A percentile compares a stretch with the other conserved stretches of the same genome.
These are phyloP conservation scores for Melitaea athalia DNA, from an alignment of 2,888 invertebrate genomes.

Conservation along the genomic window DNA sequence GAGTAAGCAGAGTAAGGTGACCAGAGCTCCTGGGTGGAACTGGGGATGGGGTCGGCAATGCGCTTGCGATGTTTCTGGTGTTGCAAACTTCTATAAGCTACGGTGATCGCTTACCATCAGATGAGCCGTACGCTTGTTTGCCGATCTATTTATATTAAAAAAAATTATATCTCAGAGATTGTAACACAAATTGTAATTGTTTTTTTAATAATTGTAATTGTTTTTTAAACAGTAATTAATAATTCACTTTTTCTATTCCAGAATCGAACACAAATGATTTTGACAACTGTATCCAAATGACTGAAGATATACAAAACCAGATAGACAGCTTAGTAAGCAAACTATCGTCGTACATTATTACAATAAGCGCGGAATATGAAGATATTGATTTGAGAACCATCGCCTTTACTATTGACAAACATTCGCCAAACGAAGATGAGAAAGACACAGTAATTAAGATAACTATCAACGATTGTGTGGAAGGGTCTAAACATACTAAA, in stretches of 20 bases:
- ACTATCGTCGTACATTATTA: conserved; percentile 12
- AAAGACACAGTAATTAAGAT: conserved; percentile 17
- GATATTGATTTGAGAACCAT: conserved; percentile 21
- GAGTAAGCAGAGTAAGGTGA: too few species aligned
- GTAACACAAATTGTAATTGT: too few species aligned
- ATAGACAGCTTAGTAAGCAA: conserved; percentile 13
- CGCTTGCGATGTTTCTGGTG: too few species aligned
- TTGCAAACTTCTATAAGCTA: too few species aligned
- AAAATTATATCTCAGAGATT: too few species aligned
- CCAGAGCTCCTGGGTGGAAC: too few species aligned
- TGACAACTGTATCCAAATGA: conserved; percentile 19
- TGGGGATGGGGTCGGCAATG: too few species aligned
- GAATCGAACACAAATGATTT: conserved; percentile 1
- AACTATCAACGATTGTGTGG: conserved; percentile 20
- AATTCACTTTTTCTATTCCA: conserved; percentile 13
- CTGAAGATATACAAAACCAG: conserved; percentile 8
- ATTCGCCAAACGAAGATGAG: conserved; percentile 12
- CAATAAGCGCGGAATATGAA: conserved; percentile 11
- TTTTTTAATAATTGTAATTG: too few species aligned
- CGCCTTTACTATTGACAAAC: conserved; percentile 13
- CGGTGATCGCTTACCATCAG: too few species aligned
- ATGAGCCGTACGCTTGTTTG: too few species aligned
- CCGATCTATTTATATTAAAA: too few species aligned
- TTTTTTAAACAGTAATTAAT: background rate
- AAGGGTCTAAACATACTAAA: background rate